Evolutionary conservation across 2,888 invertebrate genomes (phyloP), one percentile per base, ranked within the genome.

Genomic region (Mesodorylaimus sp.): DNA sequence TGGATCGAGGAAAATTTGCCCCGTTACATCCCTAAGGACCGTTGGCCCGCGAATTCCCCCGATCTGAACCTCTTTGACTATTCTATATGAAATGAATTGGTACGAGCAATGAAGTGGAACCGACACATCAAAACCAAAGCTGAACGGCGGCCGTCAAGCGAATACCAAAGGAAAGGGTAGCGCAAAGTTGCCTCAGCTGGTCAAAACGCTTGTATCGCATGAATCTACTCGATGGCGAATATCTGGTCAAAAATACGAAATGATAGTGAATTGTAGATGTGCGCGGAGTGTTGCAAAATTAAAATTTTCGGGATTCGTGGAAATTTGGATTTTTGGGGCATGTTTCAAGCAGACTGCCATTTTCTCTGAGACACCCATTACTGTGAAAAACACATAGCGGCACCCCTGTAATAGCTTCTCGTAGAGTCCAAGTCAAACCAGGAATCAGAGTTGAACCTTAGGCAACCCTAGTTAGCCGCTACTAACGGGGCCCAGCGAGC

Each of bases 31-130:
- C n/a, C 10, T 7, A 39, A 39, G 41, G 21, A 39, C 41, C 10
- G 41, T 13, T 39, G 41, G 41, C 41, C 41, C 7, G 41, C 41
- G 21, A 39, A 39, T 39, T 39, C 41, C 7, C 41, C 41, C 7
- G 41, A 39, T 21, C 41, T 39, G 41, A 39, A 39, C 21, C 41
- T 21, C 10, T 39, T 39, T 13, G 41, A 39, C 21, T 39, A 39
- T 39, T 39, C 21, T 7, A 21, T 39, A 39, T 39, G 21, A 21
- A 21, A 7, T 21, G 41, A 39, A 21, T 39, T 19, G 7, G 41
- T 39, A 7, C 41, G 7, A 7, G 41, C 41, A 7, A 39, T 39
- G 13, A 39, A 39, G 5, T 39, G 41, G 41, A 39, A 39, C 13
- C 10, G 21, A 39, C 5, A 39, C 21, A 21, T 39, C 41, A 21